Base-by-base conservation (phyloP, 1,140 invertebrate species). In the Pentalonia nigronervosa region DNA sequence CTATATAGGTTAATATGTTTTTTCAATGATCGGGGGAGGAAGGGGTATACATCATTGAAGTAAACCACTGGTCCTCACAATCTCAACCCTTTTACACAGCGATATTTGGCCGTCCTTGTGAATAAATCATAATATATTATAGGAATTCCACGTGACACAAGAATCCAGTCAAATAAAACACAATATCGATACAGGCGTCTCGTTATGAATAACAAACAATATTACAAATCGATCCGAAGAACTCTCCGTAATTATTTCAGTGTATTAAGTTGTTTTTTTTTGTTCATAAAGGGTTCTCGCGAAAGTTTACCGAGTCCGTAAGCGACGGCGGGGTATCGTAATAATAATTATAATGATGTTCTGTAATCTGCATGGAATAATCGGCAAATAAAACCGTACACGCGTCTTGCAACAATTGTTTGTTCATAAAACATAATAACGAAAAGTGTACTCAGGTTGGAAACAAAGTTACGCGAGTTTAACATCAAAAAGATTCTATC, bases 401-500 rank as follows among this genome's bases (percentile, higher is more conserved):
- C 21, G n/a, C 30, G 60, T 76, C n/a, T 76, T 7, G n/a, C 14
- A 76, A 76, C n/a, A 34, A 76, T 76, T 76, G 60, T 76, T n/a
- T 76, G 60, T 76, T 76, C n/a, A 17, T 76, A 76, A 76, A n/a
- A 76, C 60, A 76, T 76, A n/a, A 76, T 76, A 76, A 76, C n/a
- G n/a, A 76, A 76, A 76, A 76, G 60, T n/a, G 60, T 76, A n/a
- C 60, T 34, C 30, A 17, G 60, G 60, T 76, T 17, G 30, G n/a
- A 88, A 48, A 88, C 86, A 21, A 88, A 48, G 11, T 88, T 34
- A 34, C 30, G 20, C 30, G n/a, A 88, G 86, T 88, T 88, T 8
- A 48, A 88, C 86, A 88, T 50, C 86, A 88, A 88, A 88, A 50
- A 88, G 84, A n/a, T 6, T 88, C n/a, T 41, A 41, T 48, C 21